phyloP scores from a whole-genome alignment of 1,140 invertebrate genomes.

The Rhysida immarginata region DNA sequence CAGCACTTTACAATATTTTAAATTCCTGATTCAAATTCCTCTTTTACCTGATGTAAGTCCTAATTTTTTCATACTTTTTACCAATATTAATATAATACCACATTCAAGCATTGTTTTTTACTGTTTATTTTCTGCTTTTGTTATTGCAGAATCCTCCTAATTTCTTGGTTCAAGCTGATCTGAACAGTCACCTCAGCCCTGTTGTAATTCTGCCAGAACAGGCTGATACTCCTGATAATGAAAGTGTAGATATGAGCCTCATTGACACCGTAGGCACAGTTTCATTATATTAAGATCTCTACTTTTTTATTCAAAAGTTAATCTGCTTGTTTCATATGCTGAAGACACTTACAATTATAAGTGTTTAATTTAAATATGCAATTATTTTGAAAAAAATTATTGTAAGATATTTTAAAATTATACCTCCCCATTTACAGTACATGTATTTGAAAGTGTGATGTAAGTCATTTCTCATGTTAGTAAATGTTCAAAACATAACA shows the following conservation, averaged over 20 bases:
- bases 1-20: slow-evolving; percentile 91
- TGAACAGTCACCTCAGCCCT: slow-evolving; percentile 82
- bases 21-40: slow-evolving; percentile 86
- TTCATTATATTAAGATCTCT: too few relatives aligned
- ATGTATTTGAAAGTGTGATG: too few relatives aligned
- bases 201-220: slow-evolving; percentile 72
- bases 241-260: slow-evolving; percentile 7
- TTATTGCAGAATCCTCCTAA: slow-evolving; percentile 70
- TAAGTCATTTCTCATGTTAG: too few relatives aligned
- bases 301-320: too few relatives aligned
- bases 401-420: too few relatives aligned
- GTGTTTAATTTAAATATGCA: too few relatives aligned
- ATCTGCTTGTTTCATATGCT: too few relatives aligned
- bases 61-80: slow-evolving; percentile 5
- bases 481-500: too few relatives aligned
- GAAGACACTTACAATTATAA: too few relatives aligned
- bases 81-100: slow-evolving; percentile 7
- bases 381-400: too few relatives aligned
- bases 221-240: slow-evolving; percentile 32
- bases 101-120: slow-evolving; percentile 4
- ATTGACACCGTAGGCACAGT: slow-evolving; percentile 11
- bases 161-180: slow-evolving; percentile 81
- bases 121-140: slow-evolving; percentile 10
- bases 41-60: slow-evolving; percentile 62
- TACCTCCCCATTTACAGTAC: too few relatives aligned